phyloP scores from a whole-genome alignment of 2,888 invertebrate genomes.

The Odontothrips loti region DNA sequence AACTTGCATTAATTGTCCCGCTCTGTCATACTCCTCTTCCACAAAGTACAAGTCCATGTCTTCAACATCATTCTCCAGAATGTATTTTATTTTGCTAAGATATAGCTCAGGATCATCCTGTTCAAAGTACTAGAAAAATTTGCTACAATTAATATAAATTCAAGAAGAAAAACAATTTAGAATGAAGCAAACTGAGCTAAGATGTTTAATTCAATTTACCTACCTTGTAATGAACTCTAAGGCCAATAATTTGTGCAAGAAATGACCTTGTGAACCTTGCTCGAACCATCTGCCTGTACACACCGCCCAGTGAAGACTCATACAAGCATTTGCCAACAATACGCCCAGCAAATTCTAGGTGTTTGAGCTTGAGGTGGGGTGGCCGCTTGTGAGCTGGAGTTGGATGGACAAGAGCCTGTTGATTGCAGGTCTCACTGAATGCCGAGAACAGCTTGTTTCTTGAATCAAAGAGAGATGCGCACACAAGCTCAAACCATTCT shows the following conservation, averaged over 20 bases:
- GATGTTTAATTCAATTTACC: conserved; percentile 29
- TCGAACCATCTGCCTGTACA: conserved; percentile 78
- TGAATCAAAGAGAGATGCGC: conserved; percentile 81
- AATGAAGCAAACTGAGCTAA: conserved; percentile 29
- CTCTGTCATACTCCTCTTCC: conserved; percentile 80
- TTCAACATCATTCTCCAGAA: conserved; percentile 83
- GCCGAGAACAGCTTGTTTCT: conserved; percentile 76
- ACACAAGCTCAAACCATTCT: conserved; percentile 92
- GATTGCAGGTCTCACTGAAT: conserved; percentile 64
- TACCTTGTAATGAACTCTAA: conserved; percentile 88
- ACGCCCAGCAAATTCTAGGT: conserved; percentile 90
- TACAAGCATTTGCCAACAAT: conserved; percentile 92
- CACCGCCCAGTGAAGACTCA: conserved; percentile 85
- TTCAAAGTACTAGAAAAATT: conserved; percentile 73
- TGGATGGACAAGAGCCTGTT: conserved; percentile 77
- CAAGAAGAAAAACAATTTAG: not conserved
- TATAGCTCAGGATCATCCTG: conserved; percentile 94
- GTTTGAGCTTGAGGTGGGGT: conserved; percentile 72
- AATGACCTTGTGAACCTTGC: conserved; percentile 89
- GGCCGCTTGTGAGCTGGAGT: conserved; percentile 65
- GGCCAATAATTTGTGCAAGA: conserved; percentile 88
- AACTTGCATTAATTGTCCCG: conserved; percentile 70
- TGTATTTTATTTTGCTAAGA: conserved; percentile 87
- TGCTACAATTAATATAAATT: conserved; percentile 4
- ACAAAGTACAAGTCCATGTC: conserved; percentile 79